Conservation (phyloP, 2,113 vertebrate species). For the Meriones unguiculatus region DNA sequence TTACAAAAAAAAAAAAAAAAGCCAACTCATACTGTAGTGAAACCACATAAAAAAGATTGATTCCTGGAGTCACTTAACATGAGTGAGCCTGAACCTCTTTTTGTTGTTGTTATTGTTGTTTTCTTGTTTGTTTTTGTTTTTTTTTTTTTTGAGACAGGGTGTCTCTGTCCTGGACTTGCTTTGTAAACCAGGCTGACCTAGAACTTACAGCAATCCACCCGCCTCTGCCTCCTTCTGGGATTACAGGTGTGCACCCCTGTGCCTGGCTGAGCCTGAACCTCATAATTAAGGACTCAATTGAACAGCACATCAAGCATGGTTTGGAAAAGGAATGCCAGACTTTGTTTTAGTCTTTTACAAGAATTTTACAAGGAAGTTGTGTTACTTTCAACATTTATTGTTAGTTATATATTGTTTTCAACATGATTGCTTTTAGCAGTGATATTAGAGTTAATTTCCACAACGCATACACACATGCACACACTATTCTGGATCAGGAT, state of each 20-base stretch:
- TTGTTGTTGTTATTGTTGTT: no score
- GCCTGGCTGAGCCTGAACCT: background rate
- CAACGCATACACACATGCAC: background rate
- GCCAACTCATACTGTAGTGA: background rate
- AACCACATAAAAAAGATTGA: background rate
- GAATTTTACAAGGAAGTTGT: background rate
- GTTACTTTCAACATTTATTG: background rate
- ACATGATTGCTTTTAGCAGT: background rate
- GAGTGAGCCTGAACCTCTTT: background rate
- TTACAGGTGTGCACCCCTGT: no score
- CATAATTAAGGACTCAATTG: background rate
- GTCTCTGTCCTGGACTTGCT: no score
- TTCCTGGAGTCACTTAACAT: background rate
- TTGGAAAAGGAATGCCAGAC: background rate
- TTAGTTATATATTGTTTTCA: background rate
- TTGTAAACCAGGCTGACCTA: no score
- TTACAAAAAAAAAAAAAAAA: no score
- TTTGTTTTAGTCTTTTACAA: background rate
- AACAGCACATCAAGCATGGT: background rate
- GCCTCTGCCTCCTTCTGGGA: no score
- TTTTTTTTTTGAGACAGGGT: no score
- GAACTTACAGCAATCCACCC: no score
- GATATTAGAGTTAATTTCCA: background rate
- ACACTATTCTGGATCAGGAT: background rate
- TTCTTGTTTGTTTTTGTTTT: no score